Conservation (phyloP, 2,888 invertebrate genomes). For the Spisula solida region DNA sequence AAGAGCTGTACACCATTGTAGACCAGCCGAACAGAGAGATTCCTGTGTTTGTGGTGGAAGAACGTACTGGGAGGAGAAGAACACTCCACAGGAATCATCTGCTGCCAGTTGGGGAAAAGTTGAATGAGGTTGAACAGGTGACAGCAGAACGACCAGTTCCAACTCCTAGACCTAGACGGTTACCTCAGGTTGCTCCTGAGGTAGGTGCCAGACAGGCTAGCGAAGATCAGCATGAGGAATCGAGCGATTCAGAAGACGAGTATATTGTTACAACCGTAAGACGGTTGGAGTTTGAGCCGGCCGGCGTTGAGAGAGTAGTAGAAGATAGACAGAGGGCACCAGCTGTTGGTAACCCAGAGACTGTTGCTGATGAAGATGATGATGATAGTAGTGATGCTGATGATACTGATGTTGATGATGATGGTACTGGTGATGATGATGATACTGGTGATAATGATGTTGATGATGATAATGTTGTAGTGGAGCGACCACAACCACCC, state of each 20-base stretch:
- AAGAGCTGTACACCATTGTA: not conserved
- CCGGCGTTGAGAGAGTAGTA: not conserved
- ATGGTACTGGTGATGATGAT: no score
- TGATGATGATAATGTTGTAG: no score
- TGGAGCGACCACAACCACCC: no score
- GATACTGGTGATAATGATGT: no score
- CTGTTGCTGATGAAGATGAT: no score
- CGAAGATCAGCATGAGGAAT: no score
- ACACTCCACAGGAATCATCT: slow-evolving; percentile 54
- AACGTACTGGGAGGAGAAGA: slow-evolving; percentile 22
- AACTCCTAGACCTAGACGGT: not conserved
- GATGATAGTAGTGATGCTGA: no score
- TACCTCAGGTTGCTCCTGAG: not conserved
- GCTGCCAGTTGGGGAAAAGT: slow-evolving; percentile 8
- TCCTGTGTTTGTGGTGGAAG: slow-evolving; percentile 11
- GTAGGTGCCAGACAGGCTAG: not conserved
- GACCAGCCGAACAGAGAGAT: not conserved
- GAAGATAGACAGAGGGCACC: slow-evolving; percentile 3
- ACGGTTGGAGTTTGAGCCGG: not conserved
- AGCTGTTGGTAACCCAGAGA: no score
- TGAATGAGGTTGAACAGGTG: not conserved
- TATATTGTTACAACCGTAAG: not conserved
- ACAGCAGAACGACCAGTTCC: not conserved
- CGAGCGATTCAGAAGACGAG: not conserved
- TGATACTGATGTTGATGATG: no score